Evolutionary conservation across 2,113 vertebrate genomes (phyloP).

Genomic region (Steatornis caripensis): DNA sequence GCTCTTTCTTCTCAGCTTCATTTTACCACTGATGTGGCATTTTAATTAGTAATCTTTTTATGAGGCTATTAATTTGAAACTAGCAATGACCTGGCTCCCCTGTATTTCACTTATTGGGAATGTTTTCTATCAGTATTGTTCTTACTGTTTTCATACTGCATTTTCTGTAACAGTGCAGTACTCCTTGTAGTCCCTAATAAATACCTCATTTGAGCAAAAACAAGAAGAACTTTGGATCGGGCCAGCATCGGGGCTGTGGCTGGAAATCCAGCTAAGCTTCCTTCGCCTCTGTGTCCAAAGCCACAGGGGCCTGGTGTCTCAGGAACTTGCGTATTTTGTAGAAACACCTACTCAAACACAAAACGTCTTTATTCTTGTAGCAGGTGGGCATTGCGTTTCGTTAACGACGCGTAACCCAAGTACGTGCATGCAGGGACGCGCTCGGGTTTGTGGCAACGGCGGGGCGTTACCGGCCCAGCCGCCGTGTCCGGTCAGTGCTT

Average conservation of each 20-base stretch:
- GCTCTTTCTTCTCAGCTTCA: neutral
- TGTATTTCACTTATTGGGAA: neutral
- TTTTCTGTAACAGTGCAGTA: neutral
- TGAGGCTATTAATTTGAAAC: neutral
- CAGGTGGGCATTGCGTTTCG: rapidly evolving
- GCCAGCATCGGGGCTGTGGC: neutral
- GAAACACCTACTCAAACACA: rapidly evolving
- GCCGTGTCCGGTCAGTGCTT: too few species aligned
- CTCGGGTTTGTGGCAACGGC: rapidly evolving
- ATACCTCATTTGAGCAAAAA: neutral
- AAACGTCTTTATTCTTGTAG: rapidly evolving
- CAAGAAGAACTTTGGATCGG: too few species aligned
- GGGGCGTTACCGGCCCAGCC: rapidly evolving
- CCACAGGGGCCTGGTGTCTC: too few species aligned
- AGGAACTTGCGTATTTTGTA: too few species aligned
- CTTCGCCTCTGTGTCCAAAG: rapidly evolving
- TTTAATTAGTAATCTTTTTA: neutral
- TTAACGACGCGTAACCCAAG: rapidly evolving
- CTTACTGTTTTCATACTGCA: neutral
- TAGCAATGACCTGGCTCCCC: neutral
- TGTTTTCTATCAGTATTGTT: neutral
- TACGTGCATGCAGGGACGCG: rapidly evolving
- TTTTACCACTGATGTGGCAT: neutral
- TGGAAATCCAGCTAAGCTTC: neutral
- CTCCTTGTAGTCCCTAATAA: neutral